Evolutionary conservation across 1,140 invertebrate genomes (phyloP).

Genomic region (Meteorus sp.): DNA sequence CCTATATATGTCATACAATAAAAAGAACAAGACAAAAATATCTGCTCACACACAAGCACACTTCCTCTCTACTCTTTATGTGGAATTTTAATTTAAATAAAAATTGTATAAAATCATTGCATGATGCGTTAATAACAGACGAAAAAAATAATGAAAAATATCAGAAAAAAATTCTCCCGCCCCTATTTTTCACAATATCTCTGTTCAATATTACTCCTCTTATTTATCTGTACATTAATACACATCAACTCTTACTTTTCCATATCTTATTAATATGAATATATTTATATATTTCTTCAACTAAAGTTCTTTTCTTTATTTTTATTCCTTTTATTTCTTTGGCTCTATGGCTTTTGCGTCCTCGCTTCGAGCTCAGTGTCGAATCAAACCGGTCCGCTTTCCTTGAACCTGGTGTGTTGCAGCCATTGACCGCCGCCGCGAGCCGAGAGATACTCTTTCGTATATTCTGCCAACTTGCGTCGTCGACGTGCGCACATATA

Average conservation of each 20-base stretch:
- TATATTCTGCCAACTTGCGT: constrained; percentile 25
- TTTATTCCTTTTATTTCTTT: neutral
- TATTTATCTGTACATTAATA: too few relatives aligned
- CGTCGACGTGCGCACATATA: too few relatives aligned
- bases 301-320: neutral
- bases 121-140: too few relatives aligned
- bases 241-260: too few relatives aligned
- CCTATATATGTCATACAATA: too few relatives aligned
- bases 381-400: constrained; percentile 55
- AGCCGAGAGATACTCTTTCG: constrained; percentile 33
- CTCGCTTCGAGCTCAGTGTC: constrained; percentile 42
- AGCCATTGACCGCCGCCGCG: constrained; percentile 57
- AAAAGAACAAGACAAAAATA: too few relatives aligned
- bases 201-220: neutral
- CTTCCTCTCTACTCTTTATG: too few relatives aligned
- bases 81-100: neutral
- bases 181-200: constrained; percentile 1
- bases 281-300: neutral
- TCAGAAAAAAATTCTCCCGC: neutral
- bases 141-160: too few relatives aligned
- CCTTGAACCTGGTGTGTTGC: constrained; percentile 55
- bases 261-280: constrained; percentile 6
- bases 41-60: too few relatives aligned
- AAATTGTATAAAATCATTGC: neutral
- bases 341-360: constrained; percentile 39